phyloP scores from a whole-genome alignment of 2,113 vertebrate genomes.

The Pica pica region DNA sequence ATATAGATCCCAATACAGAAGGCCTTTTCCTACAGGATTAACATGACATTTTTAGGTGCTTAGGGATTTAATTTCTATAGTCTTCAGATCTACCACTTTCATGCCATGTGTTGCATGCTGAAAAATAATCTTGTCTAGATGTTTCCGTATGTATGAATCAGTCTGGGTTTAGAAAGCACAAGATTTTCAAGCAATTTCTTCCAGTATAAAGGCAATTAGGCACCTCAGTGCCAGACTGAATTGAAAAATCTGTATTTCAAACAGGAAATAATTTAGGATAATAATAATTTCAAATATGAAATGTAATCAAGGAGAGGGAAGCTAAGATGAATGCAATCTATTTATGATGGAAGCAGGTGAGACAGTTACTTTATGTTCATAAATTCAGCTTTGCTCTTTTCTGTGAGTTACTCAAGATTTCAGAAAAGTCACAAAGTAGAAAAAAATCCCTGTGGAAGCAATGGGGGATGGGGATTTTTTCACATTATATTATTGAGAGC shows the following conservation, averaged over 20 bases:
- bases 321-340: background rate
- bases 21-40: background rate
- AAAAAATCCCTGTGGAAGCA: background rate
- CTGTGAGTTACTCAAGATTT: background rate
- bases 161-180: background rate
- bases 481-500: background rate
- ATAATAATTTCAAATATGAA: constrained; percentile 20
- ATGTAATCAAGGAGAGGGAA: constrained; percentile 3
- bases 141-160: background rate
- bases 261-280: constrained; percentile 13
- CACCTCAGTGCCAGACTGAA: background rate
- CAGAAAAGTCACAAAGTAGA: background rate
- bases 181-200: background rate
- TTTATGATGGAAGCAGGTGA: constrained; percentile 1
- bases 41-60: background rate
- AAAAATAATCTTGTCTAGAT: background rate
- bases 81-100: background rate
- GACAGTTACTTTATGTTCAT: background rate
- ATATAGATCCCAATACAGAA: background rate
- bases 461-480: rapidly evolving
- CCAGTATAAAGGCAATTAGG: background rate
- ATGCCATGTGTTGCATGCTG: background rate
- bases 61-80: background rate
- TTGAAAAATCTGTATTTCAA: constrained; percentile 30
- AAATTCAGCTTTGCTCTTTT: background rate